Evolutionary conservation across 2,888 invertebrate genomes (phyloP), one percentile per base, ranked within the genome.

Genomic region (Onthophagus sagittarius): DNA sequence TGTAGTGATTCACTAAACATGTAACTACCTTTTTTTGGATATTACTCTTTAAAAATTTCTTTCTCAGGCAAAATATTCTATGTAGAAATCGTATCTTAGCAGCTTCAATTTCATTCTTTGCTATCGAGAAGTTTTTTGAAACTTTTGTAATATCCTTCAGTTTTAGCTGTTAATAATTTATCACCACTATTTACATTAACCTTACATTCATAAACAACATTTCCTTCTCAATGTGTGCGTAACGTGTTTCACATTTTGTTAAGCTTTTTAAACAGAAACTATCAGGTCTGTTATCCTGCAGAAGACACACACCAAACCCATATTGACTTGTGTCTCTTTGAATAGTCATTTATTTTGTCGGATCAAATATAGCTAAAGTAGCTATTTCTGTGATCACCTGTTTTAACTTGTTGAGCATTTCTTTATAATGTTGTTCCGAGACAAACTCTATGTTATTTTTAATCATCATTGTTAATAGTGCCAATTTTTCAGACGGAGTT

Each of bases 181-280:
- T n/a, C n/a, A n/a, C n/a, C n/a, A n/a, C n/a, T n/a, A n/a, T n/a
- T n/a, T n/a, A n/a, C n/a, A n/a, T 62, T 70, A 15, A 77, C 32
- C 7, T 72, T 72, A 64, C 67, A 63, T 3, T 79, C 79, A 77
- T 76, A 78, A 0, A 79, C 15, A 79, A 72, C 0, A 78, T 62
- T 69, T 79, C 79, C 69, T 78, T 79, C 7, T 78, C 78, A 72
- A 78, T 77, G 75, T 82, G 80, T 32, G 71, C 63, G n/a, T 63
- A 71, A 2, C 63, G 11, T 11, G 23, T 15, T 23, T 71, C 63
- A 62, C 73, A 79, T 39, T 78, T 78, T 6, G 79, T 79, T 14
- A 80, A 73, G 14, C 76, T 76, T 63, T 79, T 74, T 2, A 81
- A 81, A 39, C 79, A 78, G 76, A 78, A 81, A 0, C 77, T 78